These are phyloP conservation scores for Hoplodrina ambigua DNA, from an alignment of 2,888 invertebrate species.

Conservation along the genomic window DNA sequence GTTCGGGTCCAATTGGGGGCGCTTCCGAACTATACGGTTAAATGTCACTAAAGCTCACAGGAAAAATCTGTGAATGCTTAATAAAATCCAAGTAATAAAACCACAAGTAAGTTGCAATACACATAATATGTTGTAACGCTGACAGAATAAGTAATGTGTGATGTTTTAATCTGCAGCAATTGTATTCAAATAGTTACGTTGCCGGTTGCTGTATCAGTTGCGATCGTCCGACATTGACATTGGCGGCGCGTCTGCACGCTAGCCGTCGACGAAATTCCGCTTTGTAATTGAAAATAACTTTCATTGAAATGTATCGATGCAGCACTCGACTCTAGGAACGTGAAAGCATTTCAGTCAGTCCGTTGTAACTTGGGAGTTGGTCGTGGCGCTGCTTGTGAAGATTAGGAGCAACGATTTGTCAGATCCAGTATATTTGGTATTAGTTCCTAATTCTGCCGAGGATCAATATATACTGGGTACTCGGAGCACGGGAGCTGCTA, in stretches of 20 bases:
- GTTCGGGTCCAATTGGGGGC: too few relatives aligned
- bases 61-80: constrained; percentile 45
- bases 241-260: constrained; percentile 81
- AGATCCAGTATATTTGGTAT: constrained; percentile 10
- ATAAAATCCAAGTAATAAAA: constrained; percentile 44
- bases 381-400: constrained; percentile 13
- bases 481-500: constrained; percentile 6
- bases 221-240: constrained; percentile 79
- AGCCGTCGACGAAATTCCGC: constrained; percentile 73
- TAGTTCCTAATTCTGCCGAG: not conserved
- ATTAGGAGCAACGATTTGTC: not conserved
- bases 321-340: constrained; percentile 43
- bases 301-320: constrained; percentile 75
- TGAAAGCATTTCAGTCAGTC: constrained; percentile 66
- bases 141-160: constrained; percentile 51
- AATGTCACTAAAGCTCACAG: constrained; percentile 27
- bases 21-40: too few relatives aligned
- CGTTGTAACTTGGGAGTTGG: constrained; percentile 23
- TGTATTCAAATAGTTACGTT: constrained; percentile 64
- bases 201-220: constrained; percentile 50
- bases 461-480: constrained; percentile 21
- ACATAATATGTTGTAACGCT: constrained; percentile 40
- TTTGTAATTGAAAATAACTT: constrained; percentile 84
- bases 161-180: constrained; percentile 61
- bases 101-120: constrained; percentile 40